phyloP scores from a whole-genome alignment of 2,888 invertebrate species.

The Drosophila rubida region DNA sequence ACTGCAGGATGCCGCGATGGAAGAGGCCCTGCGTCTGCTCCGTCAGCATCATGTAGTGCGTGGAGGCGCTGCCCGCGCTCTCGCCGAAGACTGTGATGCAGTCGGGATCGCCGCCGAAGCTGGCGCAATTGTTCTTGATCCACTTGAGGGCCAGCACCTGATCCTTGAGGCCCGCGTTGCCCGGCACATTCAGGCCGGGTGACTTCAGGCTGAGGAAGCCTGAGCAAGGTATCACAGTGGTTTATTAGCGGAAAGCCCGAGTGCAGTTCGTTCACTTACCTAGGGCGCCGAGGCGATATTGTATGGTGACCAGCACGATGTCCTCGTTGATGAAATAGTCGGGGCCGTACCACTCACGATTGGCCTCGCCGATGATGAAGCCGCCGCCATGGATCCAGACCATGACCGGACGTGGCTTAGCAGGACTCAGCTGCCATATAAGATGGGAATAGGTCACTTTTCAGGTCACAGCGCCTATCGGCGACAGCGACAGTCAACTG shows the following conservation, averaged over 20 bases:
- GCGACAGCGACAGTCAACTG: neutral
- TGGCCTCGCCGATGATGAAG: conserved; percentile 84
- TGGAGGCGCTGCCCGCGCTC: conserved; percentile 86
- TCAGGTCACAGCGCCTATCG: neutral
- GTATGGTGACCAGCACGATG: conserved; percentile 85
- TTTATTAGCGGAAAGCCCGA: neutral
- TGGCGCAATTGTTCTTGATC: conserved; percentile 85
- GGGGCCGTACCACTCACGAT: conserved; percentile 83
- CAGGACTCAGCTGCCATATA: conserved; percentile 69
- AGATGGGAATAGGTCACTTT: neutral
- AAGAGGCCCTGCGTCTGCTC: conserved; percentile 85
- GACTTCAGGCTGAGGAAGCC: conserved; percentile 86
- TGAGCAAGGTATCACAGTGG: conserved; percentile 40
- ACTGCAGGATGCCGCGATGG: conserved; percentile 83
- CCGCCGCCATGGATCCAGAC: conserved; percentile 86
- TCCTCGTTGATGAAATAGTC: conserved; percentile 85
- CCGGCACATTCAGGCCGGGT: conserved; percentile 85
- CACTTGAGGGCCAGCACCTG: conserved; percentile 86
- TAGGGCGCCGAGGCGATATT: conserved; percentile 86
- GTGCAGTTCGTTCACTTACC: conserved; percentile 77
- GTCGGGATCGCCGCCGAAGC: conserved; percentile 86
- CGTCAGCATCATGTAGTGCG: conserved; percentile 85
- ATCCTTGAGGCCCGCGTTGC: conserved; percentile 86
- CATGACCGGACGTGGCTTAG: conserved; percentile 84
- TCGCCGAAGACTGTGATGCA: conserved; percentile 86